Percentiles rank a stretch among this genome's conserved stretches.
These are phyloP conservation scores for Rhodeus uyekii DNA, from an alignment of 2,797 vertebrate genomes.

Conservation along the genomic window DNA sequence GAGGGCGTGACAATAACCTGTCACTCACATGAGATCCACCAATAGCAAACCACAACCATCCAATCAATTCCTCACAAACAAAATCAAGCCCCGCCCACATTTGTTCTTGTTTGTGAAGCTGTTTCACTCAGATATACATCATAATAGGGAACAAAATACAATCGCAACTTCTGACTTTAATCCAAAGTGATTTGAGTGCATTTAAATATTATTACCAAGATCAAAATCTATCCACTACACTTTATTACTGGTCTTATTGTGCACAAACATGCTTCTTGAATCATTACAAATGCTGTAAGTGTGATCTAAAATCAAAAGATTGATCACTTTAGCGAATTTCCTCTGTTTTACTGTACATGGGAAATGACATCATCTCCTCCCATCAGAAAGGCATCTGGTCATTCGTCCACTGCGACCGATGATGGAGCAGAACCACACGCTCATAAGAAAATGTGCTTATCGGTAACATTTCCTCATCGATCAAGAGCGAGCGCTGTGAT, in stretches of 20 bases:
- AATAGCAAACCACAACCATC: not conserved
- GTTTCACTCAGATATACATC: not conserved
- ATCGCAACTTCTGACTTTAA: not conserved
- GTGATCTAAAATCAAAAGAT: not conserved
- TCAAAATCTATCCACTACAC: not conserved
- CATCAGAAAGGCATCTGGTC: constrained; percentile 70
- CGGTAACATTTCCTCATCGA: constrained; percentile 48
- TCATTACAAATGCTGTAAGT: not conserved
- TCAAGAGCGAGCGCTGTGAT: constrained; percentile 3
- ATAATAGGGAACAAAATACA: not conserved
- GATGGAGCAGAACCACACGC: constrained; percentile 48
- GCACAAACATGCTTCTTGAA: not conserved
- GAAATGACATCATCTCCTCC: constrained; percentile 73
- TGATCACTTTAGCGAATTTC: constrained; percentile 6
- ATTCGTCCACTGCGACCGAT: constrained; percentile 56
- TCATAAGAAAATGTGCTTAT: constrained; percentile 50
- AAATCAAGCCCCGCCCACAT: not conserved
- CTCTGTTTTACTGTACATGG: constrained; percentile 65
- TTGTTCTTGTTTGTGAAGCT: not conserved
- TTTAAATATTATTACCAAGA: not conserved
- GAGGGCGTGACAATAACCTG: not conserved
- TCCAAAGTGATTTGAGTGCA: not conserved
- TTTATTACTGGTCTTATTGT: not conserved
- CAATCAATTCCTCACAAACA: not conserved
- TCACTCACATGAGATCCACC: not conserved